A percentile compares a stretch with the other conserved stretches of the same genome.
These are phyloP conservation scores for Hemistola chrysoprasaria DNA, from an alignment of 2,888 invertebrate species.

Conservation along the genomic window DNA sequence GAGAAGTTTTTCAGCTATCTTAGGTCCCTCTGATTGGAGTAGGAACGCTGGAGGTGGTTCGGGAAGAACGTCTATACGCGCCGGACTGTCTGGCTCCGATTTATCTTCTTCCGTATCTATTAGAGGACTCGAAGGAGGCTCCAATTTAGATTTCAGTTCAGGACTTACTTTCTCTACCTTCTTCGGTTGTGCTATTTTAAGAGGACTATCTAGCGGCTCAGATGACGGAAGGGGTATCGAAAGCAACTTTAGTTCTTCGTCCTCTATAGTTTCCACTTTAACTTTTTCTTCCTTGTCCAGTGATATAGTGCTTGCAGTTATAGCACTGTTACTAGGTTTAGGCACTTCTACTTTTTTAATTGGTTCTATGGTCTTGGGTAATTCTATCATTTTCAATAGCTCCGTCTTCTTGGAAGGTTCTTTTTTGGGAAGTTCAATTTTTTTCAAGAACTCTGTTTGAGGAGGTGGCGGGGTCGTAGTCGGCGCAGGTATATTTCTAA, in stretches of 20 bases:
- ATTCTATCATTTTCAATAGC: conserved; percentile 7
- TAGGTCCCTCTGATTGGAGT: conserved; percentile 76
- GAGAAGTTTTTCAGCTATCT: conserved; percentile 84
- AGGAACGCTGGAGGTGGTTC: conserved; percentile 75
- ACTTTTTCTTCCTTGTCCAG: conserved; percentile 17
- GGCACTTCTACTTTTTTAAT: conserved; percentile 15
- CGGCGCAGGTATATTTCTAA: conserved; percentile 47
- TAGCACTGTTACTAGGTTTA: conserved; percentile 18
- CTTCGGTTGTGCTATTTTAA: conserved; percentile 43
- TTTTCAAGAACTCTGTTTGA: conserved; percentile 31
- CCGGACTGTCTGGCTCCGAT: conserved; percentile 75
- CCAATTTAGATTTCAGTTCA: conserved; percentile 49
- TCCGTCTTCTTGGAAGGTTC: conserved; percentile 27
- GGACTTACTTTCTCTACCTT: conserved; percentile 50
- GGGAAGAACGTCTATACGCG: conserved; percentile 72
- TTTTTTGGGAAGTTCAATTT: conserved; percentile 29
- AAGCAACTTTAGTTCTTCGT: conserved; percentile 36
- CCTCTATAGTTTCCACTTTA: conserved; percentile 27
- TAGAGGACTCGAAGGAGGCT: conserved; percentile 66
- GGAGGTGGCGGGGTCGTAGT: conserved; percentile 54
- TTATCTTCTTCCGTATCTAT: conserved; percentile 75
- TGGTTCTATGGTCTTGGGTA: conserved; percentile 10
- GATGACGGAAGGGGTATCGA: conserved; percentile 46
- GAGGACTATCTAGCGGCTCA: conserved; percentile 35
- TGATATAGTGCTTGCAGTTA: conserved; percentile 16